A percentile compares a stretch with the other conserved stretches of the same genome.
phyloP scores from a whole-genome alignment of 2,113 vertebrate species.

The Pseudolaguvia tuberculata region DNA sequence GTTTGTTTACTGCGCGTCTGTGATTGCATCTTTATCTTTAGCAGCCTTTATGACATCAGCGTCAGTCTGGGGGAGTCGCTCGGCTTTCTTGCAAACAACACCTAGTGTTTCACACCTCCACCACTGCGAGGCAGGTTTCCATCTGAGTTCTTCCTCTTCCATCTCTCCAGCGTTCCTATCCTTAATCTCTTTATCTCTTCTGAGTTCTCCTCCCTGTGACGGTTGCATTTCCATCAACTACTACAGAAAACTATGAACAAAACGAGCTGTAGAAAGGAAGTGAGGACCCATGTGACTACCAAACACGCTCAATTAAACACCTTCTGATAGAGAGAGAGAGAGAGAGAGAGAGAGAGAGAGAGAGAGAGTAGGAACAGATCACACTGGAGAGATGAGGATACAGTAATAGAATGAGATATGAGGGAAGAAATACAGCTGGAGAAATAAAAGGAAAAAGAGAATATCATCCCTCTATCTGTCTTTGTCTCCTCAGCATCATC shows the following conservation, averaged over 20 bases:
- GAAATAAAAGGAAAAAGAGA: too few relatives aligned
- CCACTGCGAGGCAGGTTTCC: slow-evolving; percentile 65
- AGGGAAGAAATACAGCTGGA: too few relatives aligned
- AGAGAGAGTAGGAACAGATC: neutral
- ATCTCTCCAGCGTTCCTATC: slow-evolving; percentile 58
- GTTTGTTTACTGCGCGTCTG: neutral
- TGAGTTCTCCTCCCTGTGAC: slow-evolving; percentile 4
- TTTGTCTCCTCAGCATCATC: neutral
- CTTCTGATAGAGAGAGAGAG: neutral
- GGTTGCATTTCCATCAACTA: neutral
- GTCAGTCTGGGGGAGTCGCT: slow-evolving; percentile 60
- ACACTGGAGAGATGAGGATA: too few relatives aligned
- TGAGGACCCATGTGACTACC: neutral
- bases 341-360: neutral
- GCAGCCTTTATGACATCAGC: neutral
- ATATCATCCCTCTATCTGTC: neutral
- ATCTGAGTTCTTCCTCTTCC: slow-evolving; percentile 8
- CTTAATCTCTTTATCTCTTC: slow-evolving; percentile 71
- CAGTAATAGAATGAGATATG: neutral
- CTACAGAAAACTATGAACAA: neutral
- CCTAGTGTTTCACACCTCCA: slow-evolving; percentile 68
- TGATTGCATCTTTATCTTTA: neutral
- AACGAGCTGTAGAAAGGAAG: neutral
- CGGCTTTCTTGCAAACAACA: slow-evolving; percentile 71
- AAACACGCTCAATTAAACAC: neutral